These are phyloP conservation scores for Apteryx owenii DNA, from an alignment of 2,113 vertebrate species.

Conservation along the genomic window DNA sequence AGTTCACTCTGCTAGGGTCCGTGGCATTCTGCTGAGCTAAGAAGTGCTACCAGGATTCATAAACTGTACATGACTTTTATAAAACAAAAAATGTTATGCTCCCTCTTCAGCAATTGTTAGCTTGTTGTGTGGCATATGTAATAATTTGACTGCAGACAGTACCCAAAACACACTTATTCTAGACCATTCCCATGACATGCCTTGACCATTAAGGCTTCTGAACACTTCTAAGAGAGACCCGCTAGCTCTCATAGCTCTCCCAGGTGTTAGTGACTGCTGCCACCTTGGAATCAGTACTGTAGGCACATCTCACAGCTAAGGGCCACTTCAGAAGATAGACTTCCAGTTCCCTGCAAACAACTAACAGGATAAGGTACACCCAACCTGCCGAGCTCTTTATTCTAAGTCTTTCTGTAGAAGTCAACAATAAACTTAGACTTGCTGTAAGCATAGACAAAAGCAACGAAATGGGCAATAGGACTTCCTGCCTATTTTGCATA, in stretches of 20 bases:
- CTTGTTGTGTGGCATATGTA: neutral
- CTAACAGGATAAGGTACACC: neutral
- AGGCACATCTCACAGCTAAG: neutral
- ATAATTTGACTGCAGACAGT: neutral
- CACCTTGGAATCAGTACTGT: neutral
- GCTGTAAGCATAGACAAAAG: neutral
- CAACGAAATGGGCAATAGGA: rapidly evolving
- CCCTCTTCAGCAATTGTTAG: neutral
- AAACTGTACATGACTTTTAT: neutral
- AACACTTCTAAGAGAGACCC: neutral
- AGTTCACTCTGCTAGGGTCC: neutral
- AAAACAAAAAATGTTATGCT: neutral
- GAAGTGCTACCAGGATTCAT: neutral
- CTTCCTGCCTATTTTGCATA: neutral
- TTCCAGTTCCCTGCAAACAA: neutral
- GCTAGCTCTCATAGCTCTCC: neutral
- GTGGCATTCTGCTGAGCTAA: neutral
- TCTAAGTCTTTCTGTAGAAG: neutral
- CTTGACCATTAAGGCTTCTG: neutral
- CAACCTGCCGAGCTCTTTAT: neutral
- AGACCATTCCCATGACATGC: neutral
- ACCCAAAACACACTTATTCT: neutral
- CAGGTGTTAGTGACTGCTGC: neutral
- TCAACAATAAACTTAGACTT: neutral
- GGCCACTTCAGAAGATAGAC: neutral